phyloP scores from a whole-genome alignment of 1,140 invertebrate genomes.

The Drusus annulatus region DNA sequence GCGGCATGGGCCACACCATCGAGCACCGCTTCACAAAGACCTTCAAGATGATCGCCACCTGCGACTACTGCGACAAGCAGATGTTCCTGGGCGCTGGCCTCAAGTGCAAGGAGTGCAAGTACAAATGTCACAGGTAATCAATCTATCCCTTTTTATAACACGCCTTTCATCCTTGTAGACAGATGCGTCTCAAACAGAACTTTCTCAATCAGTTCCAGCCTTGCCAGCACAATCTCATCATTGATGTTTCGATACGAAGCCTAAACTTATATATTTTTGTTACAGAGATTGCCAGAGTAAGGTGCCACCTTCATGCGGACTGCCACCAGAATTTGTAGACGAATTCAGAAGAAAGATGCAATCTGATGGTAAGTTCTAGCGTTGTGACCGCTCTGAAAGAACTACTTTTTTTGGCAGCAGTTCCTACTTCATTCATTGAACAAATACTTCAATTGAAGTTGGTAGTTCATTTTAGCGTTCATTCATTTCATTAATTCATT shows the following conservation, averaged over 20 bases:
- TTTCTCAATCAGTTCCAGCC: no score
- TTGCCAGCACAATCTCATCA: no score
- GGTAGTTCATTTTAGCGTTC: no score
- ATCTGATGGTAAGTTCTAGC: constrained; percentile 74
- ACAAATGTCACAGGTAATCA: constrained; percentile 83
- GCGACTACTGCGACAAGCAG: constrained; percentile 92
- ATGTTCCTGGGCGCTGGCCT: constrained; percentile 89
- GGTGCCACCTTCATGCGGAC: constrained; percentile 92
- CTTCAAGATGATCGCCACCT: constrained; percentile 91
- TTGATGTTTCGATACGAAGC: no score
- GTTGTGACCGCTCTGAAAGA: no score
- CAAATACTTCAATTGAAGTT: no score
- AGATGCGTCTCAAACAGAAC: no score
- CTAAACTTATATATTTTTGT: constrained; percentile 26
- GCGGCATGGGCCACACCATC: constrained; percentile 92
- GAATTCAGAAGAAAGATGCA: constrained; percentile 82
- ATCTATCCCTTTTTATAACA: background rate
- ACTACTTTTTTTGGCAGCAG: no score
- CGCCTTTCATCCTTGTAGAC: background rate
- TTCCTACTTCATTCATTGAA: no score
- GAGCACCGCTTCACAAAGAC: constrained; percentile 92
- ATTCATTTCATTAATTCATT: no score
- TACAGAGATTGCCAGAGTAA: constrained; percentile 89
- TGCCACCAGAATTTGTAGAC: constrained; percentile 87
- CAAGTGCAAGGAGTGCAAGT: constrained; percentile 97